phyloP scores from a whole-genome alignment of 2,797 vertebrate species.

The Centroberyx gerrardi region DNA sequence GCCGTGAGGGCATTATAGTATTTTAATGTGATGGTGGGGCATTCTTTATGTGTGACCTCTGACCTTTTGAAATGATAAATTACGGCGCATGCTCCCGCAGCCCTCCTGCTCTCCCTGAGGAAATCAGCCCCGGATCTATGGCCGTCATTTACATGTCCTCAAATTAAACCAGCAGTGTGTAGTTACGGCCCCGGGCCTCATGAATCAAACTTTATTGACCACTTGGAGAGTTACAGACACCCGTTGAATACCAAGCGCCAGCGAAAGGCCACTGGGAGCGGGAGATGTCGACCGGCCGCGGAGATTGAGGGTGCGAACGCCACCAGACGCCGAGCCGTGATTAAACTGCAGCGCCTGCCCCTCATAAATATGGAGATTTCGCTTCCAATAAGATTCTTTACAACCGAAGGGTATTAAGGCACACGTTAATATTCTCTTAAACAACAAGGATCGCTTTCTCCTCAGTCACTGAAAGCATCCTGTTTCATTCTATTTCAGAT shows the following conservation, averaged over 20 bases:
- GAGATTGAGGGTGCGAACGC: constrained; percentile 59
- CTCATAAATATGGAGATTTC: constrained; percentile 75
- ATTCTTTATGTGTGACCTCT: constrained; percentile 73
- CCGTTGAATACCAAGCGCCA: constrained; percentile 77
- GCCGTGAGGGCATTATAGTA: constrained; percentile 65
- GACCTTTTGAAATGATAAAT: constrained; percentile 74
- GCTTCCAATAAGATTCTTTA: constrained; percentile 55
- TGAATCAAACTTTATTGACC: constrained; percentile 85
- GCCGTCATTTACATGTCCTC: constrained; percentile 81
- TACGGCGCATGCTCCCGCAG: constrained; percentile 31
- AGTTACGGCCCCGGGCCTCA: constrained; percentile 58
- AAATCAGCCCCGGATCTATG: constrained; percentile 79
- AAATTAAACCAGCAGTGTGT: constrained; percentile 75
- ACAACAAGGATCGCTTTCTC: constrained; percentile 45
- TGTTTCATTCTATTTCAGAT: constrained; percentile 22
- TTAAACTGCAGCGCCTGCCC: constrained; percentile 58
- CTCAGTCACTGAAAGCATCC: not conserved
- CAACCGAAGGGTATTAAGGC: constrained; percentile 46
- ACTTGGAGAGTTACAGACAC: constrained; percentile 77
- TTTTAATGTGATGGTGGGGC: constrained; percentile 66
- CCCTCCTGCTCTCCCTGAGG: constrained; percentile 70
- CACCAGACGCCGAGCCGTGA: constrained; percentile 38
- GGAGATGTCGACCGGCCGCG: constrained; percentile 43
- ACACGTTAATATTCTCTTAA: constrained; percentile 35
- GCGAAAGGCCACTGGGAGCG: constrained; percentile 63